phyloP scores from a whole-genome alignment of 1,140 invertebrate species.

The Leguminivora glycinivorella region DNA sequence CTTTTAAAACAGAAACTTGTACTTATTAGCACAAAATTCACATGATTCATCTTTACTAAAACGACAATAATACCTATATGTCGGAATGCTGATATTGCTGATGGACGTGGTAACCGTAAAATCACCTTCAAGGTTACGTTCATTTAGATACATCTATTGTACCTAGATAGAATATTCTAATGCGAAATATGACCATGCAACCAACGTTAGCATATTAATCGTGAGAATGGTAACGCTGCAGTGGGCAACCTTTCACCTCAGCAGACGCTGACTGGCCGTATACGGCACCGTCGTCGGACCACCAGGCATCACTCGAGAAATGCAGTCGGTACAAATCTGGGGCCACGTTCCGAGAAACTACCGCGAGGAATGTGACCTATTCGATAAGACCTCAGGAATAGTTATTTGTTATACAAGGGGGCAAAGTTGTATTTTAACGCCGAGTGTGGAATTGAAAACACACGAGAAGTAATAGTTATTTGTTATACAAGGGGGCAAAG shows the following conservation, averaged over 20 bases:
- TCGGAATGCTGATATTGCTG: too few relatives aligned
- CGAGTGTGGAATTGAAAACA: too few relatives aligned
- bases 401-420: too few relatives aligned
- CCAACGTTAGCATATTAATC: constrained; percentile 26
- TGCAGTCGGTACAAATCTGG: constrained; percentile 21
- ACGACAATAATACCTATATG: too few relatives aligned
- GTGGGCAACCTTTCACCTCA: constrained; percentile 51
- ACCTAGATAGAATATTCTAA: not conserved
- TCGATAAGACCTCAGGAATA: constrained; percentile 3
- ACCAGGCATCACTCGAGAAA: constrained; percentile 30
- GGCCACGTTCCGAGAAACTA: constrained; percentile 29
- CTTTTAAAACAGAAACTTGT: not conserved
- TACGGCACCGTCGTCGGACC: constrained; percentile 40
- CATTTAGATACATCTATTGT: not conserved
- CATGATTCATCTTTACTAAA: too few relatives aligned
- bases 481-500: too few relatives aligned
- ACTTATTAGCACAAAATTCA: not conserved
- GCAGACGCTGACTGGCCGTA: constrained; percentile 37
- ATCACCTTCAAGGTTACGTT: constrained; percentile 29
- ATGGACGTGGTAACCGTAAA: constrained; percentile 33
- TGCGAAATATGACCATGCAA: not conserved
- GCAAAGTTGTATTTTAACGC: too few relatives aligned
- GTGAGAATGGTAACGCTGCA: constrained; percentile 43
- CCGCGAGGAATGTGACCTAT: constrained; percentile 28
- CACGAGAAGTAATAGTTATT: too few relatives aligned